phyloP scores from a whole-genome alignment of 1,140 invertebrate genomes.

The Dryas iulia region DNA sequence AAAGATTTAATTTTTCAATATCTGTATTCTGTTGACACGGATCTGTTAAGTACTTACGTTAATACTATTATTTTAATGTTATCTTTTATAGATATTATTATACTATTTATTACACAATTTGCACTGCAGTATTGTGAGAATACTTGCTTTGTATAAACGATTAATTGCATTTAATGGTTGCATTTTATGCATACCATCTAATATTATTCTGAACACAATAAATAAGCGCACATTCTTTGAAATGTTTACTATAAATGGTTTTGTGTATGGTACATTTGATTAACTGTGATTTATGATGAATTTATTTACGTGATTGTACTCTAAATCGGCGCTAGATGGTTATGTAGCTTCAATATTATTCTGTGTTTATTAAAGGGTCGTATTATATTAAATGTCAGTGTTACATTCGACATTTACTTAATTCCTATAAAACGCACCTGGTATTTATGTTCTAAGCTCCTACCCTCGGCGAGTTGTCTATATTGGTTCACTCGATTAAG shows the following conservation, averaged over 20 bases:
- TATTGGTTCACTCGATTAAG: slow-evolving; percentile 49
- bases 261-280: neutral
- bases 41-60: slow-evolving; percentile 2
- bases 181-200: neutral
- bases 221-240: neutral
- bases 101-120: neutral
- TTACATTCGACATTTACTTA: slow-evolving; percentile 47
- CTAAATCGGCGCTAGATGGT: neutral
- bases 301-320: neutral
- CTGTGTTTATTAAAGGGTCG: neutral
- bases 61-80: neutral
- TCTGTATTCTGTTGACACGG: neutral
- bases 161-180: neutral
- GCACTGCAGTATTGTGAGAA: neutral
- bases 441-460: neutral
- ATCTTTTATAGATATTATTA: neutral
- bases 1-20: neutral
- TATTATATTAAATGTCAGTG: neutral
- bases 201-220: neutral
- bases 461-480: slow-evolving; percentile 14
- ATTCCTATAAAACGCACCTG: slow-evolving; percentile 25
- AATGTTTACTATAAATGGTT: neutral
- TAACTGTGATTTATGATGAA: slow-evolving; percentile 1
- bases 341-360: neutral
- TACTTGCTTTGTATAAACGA: neutral